phyloP scores from a whole-genome alignment of 2,888 invertebrate species.

The Chloromyia formosa region DNA sequence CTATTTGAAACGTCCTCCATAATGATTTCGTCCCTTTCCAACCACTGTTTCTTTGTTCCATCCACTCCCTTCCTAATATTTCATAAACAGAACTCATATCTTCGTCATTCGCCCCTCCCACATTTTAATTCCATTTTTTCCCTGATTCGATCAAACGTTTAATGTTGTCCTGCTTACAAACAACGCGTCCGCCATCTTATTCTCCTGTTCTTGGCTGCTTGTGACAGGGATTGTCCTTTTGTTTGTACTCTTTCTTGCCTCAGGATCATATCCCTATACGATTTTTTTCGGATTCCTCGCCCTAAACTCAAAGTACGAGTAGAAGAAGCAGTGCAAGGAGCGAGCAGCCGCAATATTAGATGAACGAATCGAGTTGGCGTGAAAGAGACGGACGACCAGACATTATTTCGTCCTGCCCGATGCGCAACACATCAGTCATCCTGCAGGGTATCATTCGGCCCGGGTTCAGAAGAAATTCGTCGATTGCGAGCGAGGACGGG shows the following conservation, averaged over 20 bases:
- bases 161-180: constrained; percentile 43
- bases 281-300: constrained; percentile 16
- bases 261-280: constrained; percentile 23
- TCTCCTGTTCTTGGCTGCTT: constrained; percentile 26
- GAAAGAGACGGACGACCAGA: not conserved
- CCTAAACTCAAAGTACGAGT: not conserved
- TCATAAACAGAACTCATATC: not conserved
- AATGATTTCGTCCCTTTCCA: constrained; percentile 6
- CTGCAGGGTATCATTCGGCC: not conserved
- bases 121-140: constrained; percentile 45
- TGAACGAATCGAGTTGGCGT: not conserved
- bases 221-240: constrained; percentile 43
- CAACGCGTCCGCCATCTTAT: constrained; percentile 41
- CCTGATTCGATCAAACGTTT: constrained; percentile 37
- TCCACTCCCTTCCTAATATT: not conserved
- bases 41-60: not conserved
- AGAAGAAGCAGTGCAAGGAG: not conserved
- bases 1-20: not conserved
- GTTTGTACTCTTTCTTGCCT: constrained; percentile 41
- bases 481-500: not conserved
- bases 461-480: not conserved
- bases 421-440: constrained; percentile 19
- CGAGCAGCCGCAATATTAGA: not conserved
- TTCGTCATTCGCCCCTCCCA: constrained; percentile 46
- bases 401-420: not conserved